phyloP scores from a whole-genome alignment of 2,797 vertebrate species.

The Eulemur rubriventer region DNA sequence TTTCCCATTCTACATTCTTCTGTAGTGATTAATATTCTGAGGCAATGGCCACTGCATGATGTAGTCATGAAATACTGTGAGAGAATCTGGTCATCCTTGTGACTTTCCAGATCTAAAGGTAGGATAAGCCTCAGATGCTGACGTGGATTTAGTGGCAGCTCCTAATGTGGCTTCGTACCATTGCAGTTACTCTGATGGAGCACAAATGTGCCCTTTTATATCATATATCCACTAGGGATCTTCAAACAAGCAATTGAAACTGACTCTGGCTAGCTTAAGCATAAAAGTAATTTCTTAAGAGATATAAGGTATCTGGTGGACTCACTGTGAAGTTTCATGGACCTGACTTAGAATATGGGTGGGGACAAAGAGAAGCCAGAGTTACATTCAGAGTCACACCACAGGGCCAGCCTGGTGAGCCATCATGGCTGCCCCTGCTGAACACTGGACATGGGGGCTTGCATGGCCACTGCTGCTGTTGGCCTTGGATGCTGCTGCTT shows the following conservation, averaged over 20 bases:
- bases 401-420: background rate
- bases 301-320: background rate
- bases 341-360: background rate
- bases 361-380: background rate
- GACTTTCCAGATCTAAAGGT: background rate
- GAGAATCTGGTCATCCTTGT: background rate
- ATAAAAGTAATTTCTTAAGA: background rate
- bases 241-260: background rate
- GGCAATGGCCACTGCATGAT: background rate
- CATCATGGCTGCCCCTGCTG: background rate
- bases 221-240: background rate
- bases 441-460: accelerated
- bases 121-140: background rate
- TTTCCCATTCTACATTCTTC: background rate
- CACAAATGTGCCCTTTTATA: background rate
- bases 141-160: background rate
- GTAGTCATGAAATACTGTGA: background rate
- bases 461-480: accelerated
- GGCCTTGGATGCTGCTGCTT: background rate
- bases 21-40: background rate
- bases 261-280: background rate
- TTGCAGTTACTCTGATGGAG: background rate
- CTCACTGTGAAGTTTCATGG: background rate
- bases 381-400: background rate
- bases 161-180: background rate